Conservation (phyloP, 2,113 vertebrate species). For the Amphilophus citrinellus region DNA sequence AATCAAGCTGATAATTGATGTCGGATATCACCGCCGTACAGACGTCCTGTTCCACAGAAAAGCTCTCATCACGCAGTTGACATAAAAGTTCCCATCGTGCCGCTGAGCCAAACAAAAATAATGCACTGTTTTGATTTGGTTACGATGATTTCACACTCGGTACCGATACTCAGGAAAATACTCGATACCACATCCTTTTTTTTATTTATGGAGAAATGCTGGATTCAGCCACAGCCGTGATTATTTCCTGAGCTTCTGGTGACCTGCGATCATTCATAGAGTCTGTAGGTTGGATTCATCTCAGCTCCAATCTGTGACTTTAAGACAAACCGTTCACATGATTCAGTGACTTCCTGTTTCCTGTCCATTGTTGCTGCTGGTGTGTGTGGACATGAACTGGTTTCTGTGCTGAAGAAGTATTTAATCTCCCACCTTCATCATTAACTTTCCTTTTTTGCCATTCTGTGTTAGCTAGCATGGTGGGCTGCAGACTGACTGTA, state of each 20-base stretch:
- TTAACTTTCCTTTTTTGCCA: too few relatives aligned
- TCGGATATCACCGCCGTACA: too few relatives aligned
- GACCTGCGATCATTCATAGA: background rate
- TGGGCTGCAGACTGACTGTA: background rate
- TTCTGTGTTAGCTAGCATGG: background rate
- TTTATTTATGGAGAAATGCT: background rate
- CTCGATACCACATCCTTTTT: fast-evolving
- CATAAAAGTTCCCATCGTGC: background rate
- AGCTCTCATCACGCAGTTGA: background rate
- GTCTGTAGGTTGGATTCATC: background rate
- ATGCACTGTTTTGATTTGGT: too few relatives aligned
- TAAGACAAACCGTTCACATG: fast-evolving
- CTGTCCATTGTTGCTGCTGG: too few relatives aligned
- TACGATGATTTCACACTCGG: too few relatives aligned
- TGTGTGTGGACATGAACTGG: too few relatives aligned
- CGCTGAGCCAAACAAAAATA: background rate
- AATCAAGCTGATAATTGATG: too few relatives aligned
- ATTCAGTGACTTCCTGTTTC: background rate
- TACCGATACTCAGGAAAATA: too few relatives aligned
- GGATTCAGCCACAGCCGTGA: too few relatives aligned
- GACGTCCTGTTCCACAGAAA: background rate
- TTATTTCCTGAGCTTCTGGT: background rate
- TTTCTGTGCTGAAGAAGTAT: too few relatives aligned
- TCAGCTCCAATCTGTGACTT: background rate
- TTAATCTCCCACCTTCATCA: too few relatives aligned